Evolutionary conservation across 1,140 invertebrate species (phyloP).

Genomic region (Gonioctena quinquepunctata): DNA sequence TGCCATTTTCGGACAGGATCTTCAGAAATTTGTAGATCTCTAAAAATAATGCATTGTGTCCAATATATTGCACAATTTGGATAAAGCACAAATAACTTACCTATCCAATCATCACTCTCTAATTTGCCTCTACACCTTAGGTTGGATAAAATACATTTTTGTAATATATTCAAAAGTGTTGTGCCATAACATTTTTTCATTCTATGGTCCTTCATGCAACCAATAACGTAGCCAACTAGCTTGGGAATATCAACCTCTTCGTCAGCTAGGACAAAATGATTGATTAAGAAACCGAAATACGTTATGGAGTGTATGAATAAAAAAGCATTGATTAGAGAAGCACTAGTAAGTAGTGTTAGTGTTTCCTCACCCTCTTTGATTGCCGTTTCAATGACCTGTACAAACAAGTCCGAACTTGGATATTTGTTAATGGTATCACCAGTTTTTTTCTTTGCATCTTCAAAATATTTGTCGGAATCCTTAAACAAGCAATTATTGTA

Average conservation of each 20-base stretch:
- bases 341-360: background rate
- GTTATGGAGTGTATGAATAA: too few relatives aligned
- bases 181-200: conserved; percentile 31
- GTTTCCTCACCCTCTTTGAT: conserved; percentile 23
- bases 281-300: too few relatives aligned
- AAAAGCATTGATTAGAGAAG: too few relatives aligned
- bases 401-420: conserved; percentile 18
- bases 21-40: conserved; percentile 23
- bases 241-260: conserved; percentile 24
- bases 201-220: conserved; percentile 28
- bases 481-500: too few relatives aligned
- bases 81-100: conserved; percentile 17
- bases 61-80: too few relatives aligned
- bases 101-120: conserved; percentile 31
- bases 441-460: conserved; percentile 31
- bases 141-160: conserved; percentile 38
- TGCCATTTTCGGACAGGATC: background rate
- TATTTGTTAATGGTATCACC: conserved; percentile 10
- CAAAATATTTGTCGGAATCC: conserved; percentile 33
- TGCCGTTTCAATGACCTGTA: conserved; percentile 21
- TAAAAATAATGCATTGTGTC: too few relatives aligned
- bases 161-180: conserved; percentile 30
- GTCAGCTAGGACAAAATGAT: background rate
- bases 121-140: conserved; percentile 28
- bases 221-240: conserved; percentile 34